These are phyloP conservation scores for Epistrophe eligans DNA, from an alignment of 2,888 invertebrate genomes.

Conservation along the genomic window DNA sequence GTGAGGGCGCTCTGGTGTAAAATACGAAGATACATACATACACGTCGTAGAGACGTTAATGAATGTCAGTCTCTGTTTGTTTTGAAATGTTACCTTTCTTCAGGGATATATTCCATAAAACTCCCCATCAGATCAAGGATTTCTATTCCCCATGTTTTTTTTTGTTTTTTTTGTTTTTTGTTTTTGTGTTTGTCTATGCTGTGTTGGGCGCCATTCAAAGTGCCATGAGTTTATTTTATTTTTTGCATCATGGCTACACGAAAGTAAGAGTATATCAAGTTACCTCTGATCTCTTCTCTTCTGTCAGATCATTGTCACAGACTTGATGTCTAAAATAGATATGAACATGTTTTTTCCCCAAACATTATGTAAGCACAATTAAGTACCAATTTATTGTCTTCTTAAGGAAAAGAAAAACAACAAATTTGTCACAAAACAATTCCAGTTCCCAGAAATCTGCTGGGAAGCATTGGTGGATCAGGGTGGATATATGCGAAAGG, in stretches of 20 bases:
- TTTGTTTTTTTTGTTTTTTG: neutral
- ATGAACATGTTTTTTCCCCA: conserved; percentile 30
- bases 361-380: conserved; percentile 41
- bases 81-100: conserved; percentile 28
- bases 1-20: conserved; percentile 11
- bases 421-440: conserved; percentile 16
- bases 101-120: neutral
- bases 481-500: neutral
- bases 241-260: neutral
- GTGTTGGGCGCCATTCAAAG: conserved; percentile 31
- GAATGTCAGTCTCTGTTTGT: conserved; percentile 24
- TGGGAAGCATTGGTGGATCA: neutral
- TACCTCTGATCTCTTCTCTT: conserved; percentile 20
- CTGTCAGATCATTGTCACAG: conserved; percentile 35
- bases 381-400: conserved; percentile 43
- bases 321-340: conserved; percentile 41
- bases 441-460: neutral
- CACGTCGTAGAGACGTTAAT: conserved; percentile 15
- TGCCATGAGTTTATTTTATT: neutral
- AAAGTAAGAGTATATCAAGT: conserved; percentile 24
- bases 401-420: conserved; percentile 12
- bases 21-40: conserved; percentile 15
- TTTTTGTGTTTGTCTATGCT: neutral
- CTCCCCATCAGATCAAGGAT: conserved; percentile 7
- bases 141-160: neutral